These are phyloP conservation scores for Stegodyphus dumicola DNA, from an alignment of 1,140 invertebrate genomes.

Conservation along the genomic window DNA sequence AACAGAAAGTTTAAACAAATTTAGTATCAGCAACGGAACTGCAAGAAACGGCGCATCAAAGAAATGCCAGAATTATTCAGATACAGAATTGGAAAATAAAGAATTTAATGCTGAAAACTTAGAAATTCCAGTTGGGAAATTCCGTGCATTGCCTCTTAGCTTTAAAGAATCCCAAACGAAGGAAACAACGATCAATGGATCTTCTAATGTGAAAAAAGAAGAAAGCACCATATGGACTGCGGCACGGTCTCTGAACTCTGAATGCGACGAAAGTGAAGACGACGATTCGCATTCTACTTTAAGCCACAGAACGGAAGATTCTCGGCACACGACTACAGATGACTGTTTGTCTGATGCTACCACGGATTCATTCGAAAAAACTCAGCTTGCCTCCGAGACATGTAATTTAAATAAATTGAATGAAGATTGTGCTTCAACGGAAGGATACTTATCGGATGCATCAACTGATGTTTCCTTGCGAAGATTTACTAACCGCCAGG, in stretches of 20 bases:
- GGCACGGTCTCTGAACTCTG: background rate
- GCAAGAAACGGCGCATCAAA: background rate
- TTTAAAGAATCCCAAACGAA: background rate
- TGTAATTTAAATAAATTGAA: background rate
- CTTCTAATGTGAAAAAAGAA: background rate
- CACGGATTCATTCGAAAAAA: constrained; percentile 51
- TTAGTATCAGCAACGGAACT: too few species aligned
- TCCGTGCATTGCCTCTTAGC: constrained; percentile 28
- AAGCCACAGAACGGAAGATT: constrained; percentile 58
- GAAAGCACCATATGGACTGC: background rate
- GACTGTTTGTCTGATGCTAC: constrained; percentile 47
- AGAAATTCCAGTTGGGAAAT: constrained; percentile 24
- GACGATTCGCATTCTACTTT: constrained; percentile 52
- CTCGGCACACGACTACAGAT: constrained; percentile 37
- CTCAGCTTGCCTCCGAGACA: background rate
- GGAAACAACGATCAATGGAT: background rate
- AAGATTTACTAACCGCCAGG: constrained; percentile 7
- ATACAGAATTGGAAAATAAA: background rate
- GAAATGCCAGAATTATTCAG: background rate
- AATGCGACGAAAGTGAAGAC: constrained; percentile 36
- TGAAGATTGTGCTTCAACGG: constrained; percentile 40
- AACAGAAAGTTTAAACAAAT: background rate
- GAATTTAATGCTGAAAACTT: background rate
- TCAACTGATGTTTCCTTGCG: constrained; percentile 43
- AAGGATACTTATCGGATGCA: constrained; percentile 45